phyloP scores from a whole-genome alignment of 2,797 vertebrate species.

The Labroides dimidiatus region DNA sequence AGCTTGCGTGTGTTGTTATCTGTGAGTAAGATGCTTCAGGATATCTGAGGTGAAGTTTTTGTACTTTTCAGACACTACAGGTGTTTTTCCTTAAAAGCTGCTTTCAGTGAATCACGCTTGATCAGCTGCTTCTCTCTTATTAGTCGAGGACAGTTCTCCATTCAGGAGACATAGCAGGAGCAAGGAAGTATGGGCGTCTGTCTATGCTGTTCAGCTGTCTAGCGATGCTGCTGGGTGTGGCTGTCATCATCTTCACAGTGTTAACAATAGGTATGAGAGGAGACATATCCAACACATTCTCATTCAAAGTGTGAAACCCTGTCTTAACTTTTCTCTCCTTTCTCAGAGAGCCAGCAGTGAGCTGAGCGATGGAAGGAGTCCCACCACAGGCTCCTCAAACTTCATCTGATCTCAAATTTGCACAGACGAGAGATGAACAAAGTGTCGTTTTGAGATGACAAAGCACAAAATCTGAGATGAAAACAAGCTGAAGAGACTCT shows the following conservation, averaged over 20 bases:
- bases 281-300: slow-evolving; percentile 1
- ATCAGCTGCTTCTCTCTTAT: slow-evolving; percentile 12
- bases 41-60: not conserved
- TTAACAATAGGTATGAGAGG: slow-evolving; percentile 75
- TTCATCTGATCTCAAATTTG: slow-evolving; percentile 60
- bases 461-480: slow-evolving; percentile 65
- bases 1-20: not conserved
- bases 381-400: slow-evolving; percentile 26
- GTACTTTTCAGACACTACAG: slow-evolving; percentile 14
- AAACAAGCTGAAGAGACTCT: slow-evolving; percentile 45
- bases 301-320: slow-evolving; percentile 9
- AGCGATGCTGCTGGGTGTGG: slow-evolving; percentile 88
- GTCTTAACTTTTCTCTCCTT: slow-evolving; percentile 24
- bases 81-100: slow-evolving; percentile 10
- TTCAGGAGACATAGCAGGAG: slow-evolving; percentile 88
- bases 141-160: slow-evolving; percentile 90
- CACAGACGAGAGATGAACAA: slow-evolving; percentile 39
- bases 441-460: slow-evolving; percentile 39
- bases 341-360: slow-evolving; percentile 56
- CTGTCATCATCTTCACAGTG: slow-evolving; percentile 86
- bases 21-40: not conserved
- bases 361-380: slow-evolving; percentile 22
- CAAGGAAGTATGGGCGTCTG: slow-evolving; percentile 87
- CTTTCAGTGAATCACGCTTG: not conserved
- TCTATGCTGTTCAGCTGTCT: slow-evolving; percentile 88